Evolutionary conservation across 2,113 vertebrate species (phyloP), one percentile per base, ranked within the genome.

Genomic region (Ammodytes marinus): DNA sequence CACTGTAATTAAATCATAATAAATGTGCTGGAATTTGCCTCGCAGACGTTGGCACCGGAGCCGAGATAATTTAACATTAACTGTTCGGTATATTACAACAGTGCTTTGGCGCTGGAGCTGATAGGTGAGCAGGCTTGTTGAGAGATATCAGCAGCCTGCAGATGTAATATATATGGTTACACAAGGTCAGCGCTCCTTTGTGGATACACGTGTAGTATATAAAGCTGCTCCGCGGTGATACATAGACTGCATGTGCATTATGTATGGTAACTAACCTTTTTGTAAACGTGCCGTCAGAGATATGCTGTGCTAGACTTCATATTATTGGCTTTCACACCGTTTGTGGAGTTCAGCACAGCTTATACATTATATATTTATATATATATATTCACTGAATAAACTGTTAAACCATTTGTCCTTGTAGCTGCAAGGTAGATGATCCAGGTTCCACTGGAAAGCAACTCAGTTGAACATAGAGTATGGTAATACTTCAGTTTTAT

Each of bases 121-220:
- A 76, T 65, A 72, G 68, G 60, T 47, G 69, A 85, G 67, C 43
- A 45, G 47, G 50, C 55, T 79, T 52, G 43, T 60, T 84, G 78
- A 79, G 68, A 69, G 61, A 68, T 78, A 85, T 80, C 75, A 45
- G 37, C 50, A 74, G 73, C 82, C 75, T 52, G 46, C 84, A 77
- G 76, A 80, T 67, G 68, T 86, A 85, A 74, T 79, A 54, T 43
- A 77, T 13, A 54, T 39, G n/a, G 47, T 79, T 67, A 57, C 57
- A 79, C 79, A 88, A 87, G 88, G 91, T 90, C 86, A 81, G 9
- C 50, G 61, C 81, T 83, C 77, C 68, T 77, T 19, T 73, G 71
- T 77, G 74, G 50, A 75, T 74, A 80, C 86, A 86, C 64, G 69
- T 67, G 73, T 77, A 67, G 53, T 82, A 40, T 71, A 82, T 52